phyloP scores from a whole-genome alignment of 2,888 invertebrate genomes.

The Drosophila kanekoi region DNA sequence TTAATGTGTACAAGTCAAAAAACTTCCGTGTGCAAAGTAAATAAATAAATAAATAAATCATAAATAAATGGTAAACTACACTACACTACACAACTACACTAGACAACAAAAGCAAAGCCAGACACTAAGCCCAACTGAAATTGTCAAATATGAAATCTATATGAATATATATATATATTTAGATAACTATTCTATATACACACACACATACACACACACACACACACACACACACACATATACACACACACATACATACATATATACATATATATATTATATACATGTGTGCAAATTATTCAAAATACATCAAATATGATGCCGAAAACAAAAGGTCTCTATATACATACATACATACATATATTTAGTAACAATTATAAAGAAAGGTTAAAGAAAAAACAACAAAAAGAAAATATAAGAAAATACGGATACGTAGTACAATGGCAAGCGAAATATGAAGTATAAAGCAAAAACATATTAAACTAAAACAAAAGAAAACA shows the following conservation, averaged over 20 bases:
- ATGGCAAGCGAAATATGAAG: constrained; percentile 79
- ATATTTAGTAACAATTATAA: constrained; percentile 73
- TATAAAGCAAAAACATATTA: constrained; percentile 68
- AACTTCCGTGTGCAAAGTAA: constrained; percentile 73
- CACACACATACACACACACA: constrained; percentile 54
- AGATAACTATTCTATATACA: constrained; percentile 76
- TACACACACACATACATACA: constrained; percentile 56
- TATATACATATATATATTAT: constrained; percentile 59
- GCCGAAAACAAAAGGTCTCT: constrained; percentile 48
- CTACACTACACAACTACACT: constrained; percentile 15
- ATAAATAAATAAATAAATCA: constrained; percentile 21
- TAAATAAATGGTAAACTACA: constrained; percentile 12
- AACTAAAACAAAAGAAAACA: constrained; percentile 37
- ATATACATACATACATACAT: constrained; percentile 67
- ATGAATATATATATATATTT: constrained; percentile 78
- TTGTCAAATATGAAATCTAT: constrained; percentile 78
- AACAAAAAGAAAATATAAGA: too few relatives aligned
- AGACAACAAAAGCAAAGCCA: constrained; percentile 60
- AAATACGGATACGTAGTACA: constrained; percentile 81
- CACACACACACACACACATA: too few relatives aligned
- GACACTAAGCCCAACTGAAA: constrained; percentile 80
- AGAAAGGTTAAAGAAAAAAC: constrained; percentile 36
- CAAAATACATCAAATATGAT: constrained; percentile 70
- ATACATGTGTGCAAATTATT: constrained; percentile 79
- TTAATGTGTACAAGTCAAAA: constrained; percentile 71